phyloP scores from a whole-genome alignment of 1,140 invertebrate genomes.

The Pantala flavescens region DNA sequence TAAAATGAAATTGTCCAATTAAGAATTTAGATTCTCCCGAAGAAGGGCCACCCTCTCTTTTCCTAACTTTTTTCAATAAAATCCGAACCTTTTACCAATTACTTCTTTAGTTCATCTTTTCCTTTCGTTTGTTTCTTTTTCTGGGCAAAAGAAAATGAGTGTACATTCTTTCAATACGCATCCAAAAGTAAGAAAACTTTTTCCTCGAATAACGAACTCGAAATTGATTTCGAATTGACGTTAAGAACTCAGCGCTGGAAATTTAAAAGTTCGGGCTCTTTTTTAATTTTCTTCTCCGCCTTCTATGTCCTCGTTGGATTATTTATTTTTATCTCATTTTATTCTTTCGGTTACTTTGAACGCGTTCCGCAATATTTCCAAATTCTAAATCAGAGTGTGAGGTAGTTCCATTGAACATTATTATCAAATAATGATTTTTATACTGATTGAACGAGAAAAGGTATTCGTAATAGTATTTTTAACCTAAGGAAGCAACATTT shows the following conservation, averaged over 20 bases:
- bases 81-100: background rate
- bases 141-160: background rate
- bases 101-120: background rate
- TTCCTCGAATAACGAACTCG: background rate
- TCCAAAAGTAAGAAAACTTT: background rate
- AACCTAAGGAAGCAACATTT: no score
- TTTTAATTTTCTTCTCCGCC: background rate
- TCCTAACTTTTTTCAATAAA: background rate
- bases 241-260: background rate
- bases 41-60: background rate
- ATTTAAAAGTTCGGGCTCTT: background rate
- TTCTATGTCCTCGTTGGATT: no score
- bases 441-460: no score
- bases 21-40: background rate
- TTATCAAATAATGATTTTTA: no score
- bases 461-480: no score
- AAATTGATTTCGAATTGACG: background rate
- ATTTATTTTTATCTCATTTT: no score
- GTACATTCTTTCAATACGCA: background rate
- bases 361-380: no score
- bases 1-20: background rate
- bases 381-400: no score
- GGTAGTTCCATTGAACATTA: no score
- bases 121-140: background rate
- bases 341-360: no score